Evolutionary conservation across 2,888 invertebrate species (phyloP).

Genomic region (Diarsia rubi): DNA sequence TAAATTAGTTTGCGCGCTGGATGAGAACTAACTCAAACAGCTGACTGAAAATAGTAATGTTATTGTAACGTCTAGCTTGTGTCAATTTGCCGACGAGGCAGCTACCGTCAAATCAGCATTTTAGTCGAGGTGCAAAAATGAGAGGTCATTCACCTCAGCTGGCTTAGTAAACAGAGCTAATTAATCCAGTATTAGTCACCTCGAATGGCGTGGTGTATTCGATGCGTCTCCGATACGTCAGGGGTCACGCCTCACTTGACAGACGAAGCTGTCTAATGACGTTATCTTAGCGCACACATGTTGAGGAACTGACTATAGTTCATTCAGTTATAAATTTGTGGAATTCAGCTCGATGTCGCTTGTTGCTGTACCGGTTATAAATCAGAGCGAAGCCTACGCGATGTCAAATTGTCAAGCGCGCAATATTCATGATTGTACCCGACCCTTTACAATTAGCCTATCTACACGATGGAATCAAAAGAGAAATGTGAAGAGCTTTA

Average conservation of each 20-base stretch:
- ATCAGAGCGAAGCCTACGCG: constrained; percentile 56
- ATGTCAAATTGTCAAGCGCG: constrained; percentile 54
- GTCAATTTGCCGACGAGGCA: constrained; percentile 28
- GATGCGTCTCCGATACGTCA: constrained; percentile 50
- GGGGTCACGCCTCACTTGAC: constrained; percentile 54
- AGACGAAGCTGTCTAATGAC: constrained; percentile 61
- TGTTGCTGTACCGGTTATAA: constrained; percentile 46
- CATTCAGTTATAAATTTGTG: constrained; percentile 49
- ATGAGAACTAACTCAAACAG: constrained; percentile 55
- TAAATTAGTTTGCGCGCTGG: constrained; percentile 59
- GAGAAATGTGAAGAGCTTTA: constrained; percentile 36
- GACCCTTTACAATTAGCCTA: constrained; percentile 58
- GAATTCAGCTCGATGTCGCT: constrained; percentile 45
- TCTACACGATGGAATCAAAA: constrained; percentile 43
- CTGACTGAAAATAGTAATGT: constrained; percentile 53
- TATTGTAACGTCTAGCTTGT: constrained; percentile 50
- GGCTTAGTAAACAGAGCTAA: constrained; percentile 46
- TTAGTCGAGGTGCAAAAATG: constrained; percentile 40
- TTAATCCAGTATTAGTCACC: constrained; percentile 58
- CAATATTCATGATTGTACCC: constrained; percentile 56
- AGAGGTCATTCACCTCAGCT: constrained; percentile 35
- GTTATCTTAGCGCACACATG: constrained; percentile 53
- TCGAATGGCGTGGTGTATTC: constrained; percentile 30
- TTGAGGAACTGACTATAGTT: constrained; percentile 40
- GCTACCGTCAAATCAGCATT: constrained; percentile 44